Conservation (phyloP, 2,113 vertebrate genomes). For the Clinocottus analis region DNA sequence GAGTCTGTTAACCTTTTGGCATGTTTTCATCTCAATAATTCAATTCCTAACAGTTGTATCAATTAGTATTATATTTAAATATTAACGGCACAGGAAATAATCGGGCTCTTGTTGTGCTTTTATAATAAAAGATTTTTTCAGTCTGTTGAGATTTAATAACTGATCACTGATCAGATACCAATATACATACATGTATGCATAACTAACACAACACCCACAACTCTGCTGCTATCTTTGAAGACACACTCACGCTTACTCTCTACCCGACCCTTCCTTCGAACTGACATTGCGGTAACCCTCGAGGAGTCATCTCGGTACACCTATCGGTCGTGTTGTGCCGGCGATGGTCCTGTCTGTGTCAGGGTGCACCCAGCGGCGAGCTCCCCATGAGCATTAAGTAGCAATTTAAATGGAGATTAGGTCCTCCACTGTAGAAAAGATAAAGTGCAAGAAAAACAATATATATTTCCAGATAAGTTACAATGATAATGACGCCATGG, state of each 20-base stretch:
- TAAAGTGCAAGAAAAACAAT: conserved; percentile 68
- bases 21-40: background rate
- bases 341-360: conserved; percentile 39
- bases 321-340: conserved; percentile 31
- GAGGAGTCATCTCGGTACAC: conserved; percentile 31
- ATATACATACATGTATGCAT: background rate
- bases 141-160: background rate
- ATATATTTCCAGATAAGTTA: conserved; percentile 50
- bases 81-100: background rate
- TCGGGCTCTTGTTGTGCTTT: background rate
- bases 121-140: background rate
- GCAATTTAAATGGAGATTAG: conserved; percentile 83
- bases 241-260: background rate
- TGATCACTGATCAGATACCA: background rate
- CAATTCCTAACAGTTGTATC: background rate
- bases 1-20: background rate
- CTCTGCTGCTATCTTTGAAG: background rate
- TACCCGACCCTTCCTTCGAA: background rate
- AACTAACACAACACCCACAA: background rate
- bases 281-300: conserved; percentile 40
- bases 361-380: conserved; percentile 51
- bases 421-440: conserved; percentile 54
- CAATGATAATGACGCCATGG: conserved; percentile 31
- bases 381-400: conserved; percentile 62
- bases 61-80: background rate